Percentiles rank a stretch among this genome's conserved stretches.
Evolutionary conservation across 2,113 vertebrate genomes (phyloP).

Genomic region (Motacilla alba): DNA sequence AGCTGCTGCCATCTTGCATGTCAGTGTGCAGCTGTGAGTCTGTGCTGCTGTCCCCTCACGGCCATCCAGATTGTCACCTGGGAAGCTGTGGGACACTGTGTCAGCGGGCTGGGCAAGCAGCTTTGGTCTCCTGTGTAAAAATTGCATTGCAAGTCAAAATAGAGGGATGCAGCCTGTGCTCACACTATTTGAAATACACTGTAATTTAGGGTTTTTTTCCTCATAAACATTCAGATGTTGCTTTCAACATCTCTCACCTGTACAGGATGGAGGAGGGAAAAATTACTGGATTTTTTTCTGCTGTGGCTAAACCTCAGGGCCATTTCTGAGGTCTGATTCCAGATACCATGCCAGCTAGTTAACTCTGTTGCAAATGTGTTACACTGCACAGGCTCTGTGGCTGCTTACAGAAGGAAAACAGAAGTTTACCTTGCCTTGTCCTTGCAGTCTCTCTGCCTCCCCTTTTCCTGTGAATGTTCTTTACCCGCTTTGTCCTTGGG

Average conservation of each 20-base stretch:
- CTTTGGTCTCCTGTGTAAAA: neutral
- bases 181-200: neutral
- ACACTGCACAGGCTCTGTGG: neutral
- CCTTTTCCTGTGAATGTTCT: neutral
- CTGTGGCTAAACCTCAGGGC: neutral
- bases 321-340: neutral
- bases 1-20: neutral
- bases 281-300: neutral
- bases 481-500: neutral
- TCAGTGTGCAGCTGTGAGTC: neutral
- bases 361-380: neutral
- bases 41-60: neutral
- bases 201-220: rapidly evolving
- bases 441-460: neutral
- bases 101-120: neutral
- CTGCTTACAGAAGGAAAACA: neutral
- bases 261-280: neutral
- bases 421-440: neutral
- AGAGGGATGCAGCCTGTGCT: neutral
- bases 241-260: neutral
- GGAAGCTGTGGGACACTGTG: neutral
- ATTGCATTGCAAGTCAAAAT: neutral
- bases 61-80: neutral
- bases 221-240: neutral
- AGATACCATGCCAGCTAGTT: neutral